These are phyloP conservation scores for Lasioglossum morio DNA, from an alignment of 2,888 invertebrate species.

Conservation along the genomic window DNA sequence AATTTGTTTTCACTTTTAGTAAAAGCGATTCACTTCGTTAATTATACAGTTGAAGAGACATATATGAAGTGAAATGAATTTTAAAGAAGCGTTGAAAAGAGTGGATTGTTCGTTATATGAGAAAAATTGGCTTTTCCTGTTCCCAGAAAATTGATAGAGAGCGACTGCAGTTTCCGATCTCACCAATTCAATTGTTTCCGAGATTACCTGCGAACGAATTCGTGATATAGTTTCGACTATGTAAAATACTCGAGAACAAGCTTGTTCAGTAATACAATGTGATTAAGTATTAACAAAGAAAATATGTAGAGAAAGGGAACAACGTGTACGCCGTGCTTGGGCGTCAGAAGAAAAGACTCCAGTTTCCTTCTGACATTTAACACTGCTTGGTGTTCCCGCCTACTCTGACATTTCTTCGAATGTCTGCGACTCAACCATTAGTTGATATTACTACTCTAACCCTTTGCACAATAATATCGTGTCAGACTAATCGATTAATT, in stretches of 20 bases:
- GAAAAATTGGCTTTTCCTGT: neutral
- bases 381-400: neutral
- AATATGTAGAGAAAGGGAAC: neutral
- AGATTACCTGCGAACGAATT: neutral
- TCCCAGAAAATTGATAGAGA: constrained; percentile 4
- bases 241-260: neutral
- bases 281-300: neutral
- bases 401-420: neutral
- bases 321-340: neutral
- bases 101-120: neutral
- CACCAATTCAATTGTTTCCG: neutral
- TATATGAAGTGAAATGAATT: neutral
- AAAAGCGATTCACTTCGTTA: neutral
- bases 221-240: neutral
- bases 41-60: neutral
- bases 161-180: neutral
- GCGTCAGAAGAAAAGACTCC: neutral
- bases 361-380: constrained; percentile 1
- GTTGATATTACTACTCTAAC: neutral
- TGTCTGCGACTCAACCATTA: neutral
- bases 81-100: neutral
- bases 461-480: neutral
- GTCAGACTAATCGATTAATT: no score
- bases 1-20: neutral
- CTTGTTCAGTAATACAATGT: no score